Conservation (phyloP, 2,113 vertebrate genomes). For the Ochotona curzoniae region DNA sequence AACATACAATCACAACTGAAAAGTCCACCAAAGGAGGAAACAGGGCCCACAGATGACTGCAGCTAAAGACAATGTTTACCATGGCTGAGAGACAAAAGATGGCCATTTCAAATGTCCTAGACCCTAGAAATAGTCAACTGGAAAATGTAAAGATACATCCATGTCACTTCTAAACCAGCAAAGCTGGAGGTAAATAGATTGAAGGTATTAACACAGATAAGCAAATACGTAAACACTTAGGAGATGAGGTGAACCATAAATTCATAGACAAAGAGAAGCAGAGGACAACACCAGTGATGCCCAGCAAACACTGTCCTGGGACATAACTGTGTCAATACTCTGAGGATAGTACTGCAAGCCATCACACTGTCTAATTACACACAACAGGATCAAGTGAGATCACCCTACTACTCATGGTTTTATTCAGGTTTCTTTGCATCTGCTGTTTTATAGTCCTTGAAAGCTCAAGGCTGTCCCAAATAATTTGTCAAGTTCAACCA, state of each 20-base stretch:
- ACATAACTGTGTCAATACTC: not conserved
- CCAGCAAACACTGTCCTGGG: not conserved
- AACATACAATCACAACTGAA: not conserved
- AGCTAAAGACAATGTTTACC: not conserved
- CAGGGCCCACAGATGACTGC: not conserved
- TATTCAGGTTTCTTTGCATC: not conserved
- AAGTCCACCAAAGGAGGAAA: not conserved
- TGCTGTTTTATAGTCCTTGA: not conserved
- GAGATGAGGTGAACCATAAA: not conserved
- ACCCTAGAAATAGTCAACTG: not conserved
- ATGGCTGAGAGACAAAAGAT: not conserved
- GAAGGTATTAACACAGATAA: not conserved
- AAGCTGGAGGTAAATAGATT: not conserved
- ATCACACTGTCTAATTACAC: too few relatives aligned
- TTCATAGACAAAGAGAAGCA: not conserved
- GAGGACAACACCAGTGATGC: not conserved
- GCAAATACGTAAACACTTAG: not conserved
- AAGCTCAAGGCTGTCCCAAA: not conserved
- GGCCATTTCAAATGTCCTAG: not conserved
- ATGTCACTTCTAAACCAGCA: not conserved
- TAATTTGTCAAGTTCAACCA: not conserved
- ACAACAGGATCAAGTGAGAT: not conserved
- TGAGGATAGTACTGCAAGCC: not conserved
- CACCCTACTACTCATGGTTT: not conserved
- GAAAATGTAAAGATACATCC: not conserved